Evolutionary conservation across 2,797 vertebrate species (phyloP), one percentile per base, ranked within the genome.

Genomic region (Acridotheres tristis): DNA sequence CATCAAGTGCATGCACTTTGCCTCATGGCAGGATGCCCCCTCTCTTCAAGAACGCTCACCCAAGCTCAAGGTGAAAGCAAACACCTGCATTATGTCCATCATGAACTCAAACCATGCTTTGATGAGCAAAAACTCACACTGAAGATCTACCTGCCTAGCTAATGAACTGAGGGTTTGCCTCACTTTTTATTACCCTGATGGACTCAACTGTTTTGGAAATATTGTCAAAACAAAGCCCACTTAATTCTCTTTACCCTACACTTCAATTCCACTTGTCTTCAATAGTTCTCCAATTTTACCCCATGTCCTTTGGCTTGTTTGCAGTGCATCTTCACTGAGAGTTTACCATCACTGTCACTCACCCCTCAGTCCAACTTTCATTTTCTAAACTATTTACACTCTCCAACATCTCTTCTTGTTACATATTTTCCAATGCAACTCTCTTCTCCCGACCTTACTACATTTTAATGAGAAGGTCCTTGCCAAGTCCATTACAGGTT

Each of bases 361-460:
- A 61, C 7, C n/a, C 47, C 86, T 81, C 85, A 69, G 66, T 62
- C 58, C 66, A 77, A 78, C 88, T 81, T 94, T 43, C 40, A 26
- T 94, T 94, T 94, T 93, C 92, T 94, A 22, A 85, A 81, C 66
- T 76, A 69, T 54, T 88, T 59, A 27, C 69, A 85, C 50, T 79
- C 72, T 86, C 88, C 72, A 83, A 58, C 74, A 58, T 79, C 72
- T 69, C 85, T 85, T 51, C 83, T 76, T 85, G 76, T 30, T 34
- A 13, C 5, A 10, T 47, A 34, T 83, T 88, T 90, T 89, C 84
- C 86, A 53, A 83, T 42, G 58, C n/a, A 54, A 74, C 34, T 63
- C 43, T 71, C 51, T 75, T 62, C 58, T 80, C 80, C 59, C 62
- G 47, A 76, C 40, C 55, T 34, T 27, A 47, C 34, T 9, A 29